Evolutionary conservation across 1,140 invertebrate species (phyloP).

Genomic region (Parapsyche elsis): DNA sequence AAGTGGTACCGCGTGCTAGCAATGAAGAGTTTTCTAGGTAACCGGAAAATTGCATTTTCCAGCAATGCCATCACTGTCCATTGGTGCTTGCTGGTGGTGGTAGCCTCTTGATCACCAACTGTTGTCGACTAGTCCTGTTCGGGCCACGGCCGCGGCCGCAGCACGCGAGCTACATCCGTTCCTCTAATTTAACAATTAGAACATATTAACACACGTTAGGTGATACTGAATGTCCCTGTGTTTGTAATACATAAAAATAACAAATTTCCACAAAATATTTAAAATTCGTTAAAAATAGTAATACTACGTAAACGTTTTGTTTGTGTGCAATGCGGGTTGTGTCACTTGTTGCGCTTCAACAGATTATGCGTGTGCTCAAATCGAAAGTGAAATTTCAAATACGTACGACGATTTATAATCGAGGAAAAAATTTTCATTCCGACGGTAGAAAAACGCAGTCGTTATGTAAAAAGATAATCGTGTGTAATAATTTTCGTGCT

Average conservation of each 20-base stretch:
- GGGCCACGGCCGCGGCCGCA: conserved; percentile 40
- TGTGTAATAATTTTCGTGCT: too few species aligned
- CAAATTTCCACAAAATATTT: neutral
- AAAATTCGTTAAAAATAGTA: neutral
- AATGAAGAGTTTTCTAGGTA: too few species aligned
- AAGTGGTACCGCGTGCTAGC: too few species aligned
- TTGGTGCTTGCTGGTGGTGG: neutral
- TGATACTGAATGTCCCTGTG: too few species aligned
- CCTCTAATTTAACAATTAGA: neutral
- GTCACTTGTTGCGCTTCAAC: neutral
- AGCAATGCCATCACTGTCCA: neutral
- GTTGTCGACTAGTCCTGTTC: conserved; percentile 27
- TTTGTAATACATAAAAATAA: neutral
- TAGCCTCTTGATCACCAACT: neutral
- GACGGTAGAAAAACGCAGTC: too few species aligned
- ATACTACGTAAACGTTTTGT: neutral
- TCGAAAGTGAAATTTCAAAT: neutral
- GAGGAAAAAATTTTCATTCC: too few species aligned
- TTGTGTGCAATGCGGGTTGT: neutral
- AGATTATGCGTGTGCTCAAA: neutral
- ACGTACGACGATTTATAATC: neutral
- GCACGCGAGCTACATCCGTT: conserved; percentile 5
- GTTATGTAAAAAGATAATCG: too few species aligned
- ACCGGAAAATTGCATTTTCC: too few species aligned
- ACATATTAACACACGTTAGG: neutral